Evolutionary conservation across 2,888 invertebrate species (phyloP).

Genomic region (Phasia obesa): DNA sequence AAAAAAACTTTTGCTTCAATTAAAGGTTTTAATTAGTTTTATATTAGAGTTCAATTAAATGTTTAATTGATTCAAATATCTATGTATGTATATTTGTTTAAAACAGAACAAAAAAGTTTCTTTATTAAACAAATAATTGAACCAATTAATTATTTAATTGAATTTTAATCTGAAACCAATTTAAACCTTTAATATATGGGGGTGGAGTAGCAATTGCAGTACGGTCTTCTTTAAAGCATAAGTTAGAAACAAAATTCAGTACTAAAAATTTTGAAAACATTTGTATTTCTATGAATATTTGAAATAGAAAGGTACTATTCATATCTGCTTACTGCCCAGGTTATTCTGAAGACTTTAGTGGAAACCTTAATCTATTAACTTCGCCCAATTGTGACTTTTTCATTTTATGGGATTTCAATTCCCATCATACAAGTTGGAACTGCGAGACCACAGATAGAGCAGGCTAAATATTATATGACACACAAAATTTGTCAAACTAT

Average conservation of each 20-base stretch:
- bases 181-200: too few relatives aligned
- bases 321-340: constrained; percentile 26
- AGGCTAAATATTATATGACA: not conserved
- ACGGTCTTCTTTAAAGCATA: not conserved
- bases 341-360: not conserved
- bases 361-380: constrained; percentile 5
- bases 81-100: too few relatives aligned
- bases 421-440: constrained; percentile 4
- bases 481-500: not conserved
- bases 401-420: constrained; percentile 21
- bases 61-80: too few relatives aligned
- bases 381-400: not conserved
- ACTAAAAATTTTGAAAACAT: not conserved
- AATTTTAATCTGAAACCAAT: too few relatives aligned
- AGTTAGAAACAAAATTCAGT: not conserved
- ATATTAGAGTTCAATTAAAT: too few relatives aligned
- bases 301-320: constrained; percentile 10
- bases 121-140: too few relatives aligned
- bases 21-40: too few relatives aligned
- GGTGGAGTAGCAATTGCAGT: constrained; percentile 5
- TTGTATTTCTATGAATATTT: not conserved
- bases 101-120: too few relatives aligned
- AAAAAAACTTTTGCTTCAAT: too few relatives aligned
- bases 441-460: too few relatives aligned
- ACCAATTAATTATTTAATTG: too few relatives aligned